Evolutionary conservation across 2,888 invertebrate genomes (phyloP).

Genomic region (Opisthograptis luteolata): DNA sequence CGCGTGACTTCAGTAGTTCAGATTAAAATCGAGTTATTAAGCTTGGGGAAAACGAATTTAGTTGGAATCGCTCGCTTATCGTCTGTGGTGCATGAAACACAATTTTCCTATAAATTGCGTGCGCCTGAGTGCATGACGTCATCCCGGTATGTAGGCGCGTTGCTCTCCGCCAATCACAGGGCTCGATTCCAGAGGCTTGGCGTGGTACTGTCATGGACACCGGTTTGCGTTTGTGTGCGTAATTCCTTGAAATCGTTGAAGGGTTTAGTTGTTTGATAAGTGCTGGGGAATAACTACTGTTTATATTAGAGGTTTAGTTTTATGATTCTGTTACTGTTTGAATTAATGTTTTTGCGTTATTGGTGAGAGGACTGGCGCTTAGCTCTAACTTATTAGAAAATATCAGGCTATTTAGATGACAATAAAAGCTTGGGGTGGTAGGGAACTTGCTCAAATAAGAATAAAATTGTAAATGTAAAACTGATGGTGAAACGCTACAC

Average conservation of each 20-base stretch:
- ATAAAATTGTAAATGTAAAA: too few species aligned
- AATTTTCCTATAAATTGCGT: conserved; percentile 55
- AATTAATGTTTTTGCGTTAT: neutral
- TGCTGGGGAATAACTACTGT: conserved; percentile 10
- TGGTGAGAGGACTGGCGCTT: too few species aligned
- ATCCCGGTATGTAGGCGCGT: conserved; percentile 61
- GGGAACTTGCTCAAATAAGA: too few species aligned
- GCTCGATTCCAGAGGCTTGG: conserved; percentile 64
- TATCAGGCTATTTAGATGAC: too few species aligned
- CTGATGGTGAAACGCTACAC: too few species aligned
- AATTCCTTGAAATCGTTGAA: conserved; percentile 41
- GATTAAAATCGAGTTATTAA: too few species aligned
- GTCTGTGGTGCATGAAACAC: conserved; percentile 28
- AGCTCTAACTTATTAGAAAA: neutral
- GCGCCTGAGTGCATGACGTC: conserved; percentile 66
- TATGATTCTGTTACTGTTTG: neutral
- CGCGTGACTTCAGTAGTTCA: too few species aligned
- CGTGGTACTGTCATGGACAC: conserved; percentile 63
- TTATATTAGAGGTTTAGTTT: neutral
- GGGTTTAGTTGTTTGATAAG: conserved; percentile 25
- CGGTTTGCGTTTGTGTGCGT: conserved; percentile 37
- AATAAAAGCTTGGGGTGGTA: too few species aligned
- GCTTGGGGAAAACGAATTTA: too few species aligned
- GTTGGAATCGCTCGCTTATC: conserved; percentile 52
- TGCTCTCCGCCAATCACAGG: conserved; percentile 60